Base-by-base conservation (phyloP, 1,140 invertebrate genomes). In the Globodera ellingtonae region DNA sequence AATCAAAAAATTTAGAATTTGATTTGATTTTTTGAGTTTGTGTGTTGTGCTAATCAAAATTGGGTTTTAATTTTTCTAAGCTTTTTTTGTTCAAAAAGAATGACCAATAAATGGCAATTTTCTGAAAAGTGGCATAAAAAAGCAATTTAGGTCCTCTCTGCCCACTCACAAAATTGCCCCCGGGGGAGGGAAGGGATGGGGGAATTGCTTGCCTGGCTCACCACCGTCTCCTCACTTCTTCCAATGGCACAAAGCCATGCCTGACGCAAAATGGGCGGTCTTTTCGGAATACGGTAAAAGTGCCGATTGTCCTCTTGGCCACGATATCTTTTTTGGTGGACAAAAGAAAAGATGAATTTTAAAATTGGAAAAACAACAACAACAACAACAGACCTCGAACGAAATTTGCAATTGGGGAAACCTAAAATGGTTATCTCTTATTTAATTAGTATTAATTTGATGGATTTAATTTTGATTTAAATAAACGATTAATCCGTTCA, bases 341-440 rank as follows among this genome's bases (percentile, higher is more conserved):
- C 10, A 59, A 10, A 59, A 10, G 18, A 18, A 18, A 62, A 62
- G 50, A 52, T 73, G 6, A 74, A 52, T 62, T 59, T 52, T 0
- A 35, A 35, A 35, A 35, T 35, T 44, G 35, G 6, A 9, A 4
- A 7, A 66, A n/a, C n/a, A n/a, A n/a, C n/a, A n/a, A n/a, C n/a
- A 65, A 66, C 9, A 46, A n/a, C 21, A 67, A 62, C 5, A 46
- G 59, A 77, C 65, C 81, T 66, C 47, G 90, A 90, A 52, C 89
- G 86, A 83, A 90, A 90, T 79, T 90, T 90, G 82, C 89, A 90
- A 66, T 90, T 90, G 21, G 89, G 89, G 83, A 90, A 90, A 48
- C 89, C 89, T 77, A 13, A n/a, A 76, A 59, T 47, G 1, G 35
- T 35, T 35, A 2, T 35, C 35, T 35, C 35, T 35, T 35, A 35